Percentiles rank a stretch among this genome's conserved stretches.
Evolutionary conservation across 1,140 invertebrate genomes (phyloP).

Genomic region (Micrasema longulum): DNA sequence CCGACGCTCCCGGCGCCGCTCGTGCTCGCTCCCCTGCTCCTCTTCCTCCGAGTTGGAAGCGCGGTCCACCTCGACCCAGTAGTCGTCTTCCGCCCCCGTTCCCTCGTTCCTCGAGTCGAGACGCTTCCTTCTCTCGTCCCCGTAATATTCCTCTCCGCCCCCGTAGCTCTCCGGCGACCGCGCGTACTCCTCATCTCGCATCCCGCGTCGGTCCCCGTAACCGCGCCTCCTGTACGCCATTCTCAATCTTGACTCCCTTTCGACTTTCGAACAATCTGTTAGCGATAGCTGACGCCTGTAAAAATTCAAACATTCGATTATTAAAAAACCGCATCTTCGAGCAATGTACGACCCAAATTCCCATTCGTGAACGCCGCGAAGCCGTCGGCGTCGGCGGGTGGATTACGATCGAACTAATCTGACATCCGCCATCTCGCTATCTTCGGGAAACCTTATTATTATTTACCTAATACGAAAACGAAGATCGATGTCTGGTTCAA

Average conservation of each 20-base stretch:
- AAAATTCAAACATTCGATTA: slow-evolving; percentile 42
- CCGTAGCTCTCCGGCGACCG: neutral
- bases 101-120: slow-evolving; percentile 51
- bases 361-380: slow-evolving; percentile 24
- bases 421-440: slow-evolving; percentile 29
- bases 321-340: slow-evolving; percentile 10
- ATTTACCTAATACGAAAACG: slow-evolving; percentile 36
- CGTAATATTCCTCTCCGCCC: slow-evolving; percentile 3
- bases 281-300: slow-evolving; percentile 44
- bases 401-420: slow-evolving; percentile 19
- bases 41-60: slow-evolving; percentile 56
- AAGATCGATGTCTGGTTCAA: neutral
- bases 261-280: slow-evolving; percentile 31
- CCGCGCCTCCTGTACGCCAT: slow-evolving; percentile 42
- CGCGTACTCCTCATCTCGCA: slow-evolving; percentile 15
- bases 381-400: slow-evolving; percentile 23
- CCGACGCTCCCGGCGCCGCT: slow-evolving; percentile 14
- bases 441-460: slow-evolving; percentile 30
- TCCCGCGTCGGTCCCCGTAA: slow-evolving; percentile 23
- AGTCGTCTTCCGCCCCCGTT: slow-evolving; percentile 55
- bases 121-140: slow-evolving; percentile 26
- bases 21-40: slow-evolving; percentile 32
- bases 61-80: neutral
- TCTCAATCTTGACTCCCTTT: neutral
- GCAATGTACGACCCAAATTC: slow-evolving; percentile 34